phyloP scores from a whole-genome alignment of 2,888 invertebrate species.

The Drosophila aldrichi region DNA sequence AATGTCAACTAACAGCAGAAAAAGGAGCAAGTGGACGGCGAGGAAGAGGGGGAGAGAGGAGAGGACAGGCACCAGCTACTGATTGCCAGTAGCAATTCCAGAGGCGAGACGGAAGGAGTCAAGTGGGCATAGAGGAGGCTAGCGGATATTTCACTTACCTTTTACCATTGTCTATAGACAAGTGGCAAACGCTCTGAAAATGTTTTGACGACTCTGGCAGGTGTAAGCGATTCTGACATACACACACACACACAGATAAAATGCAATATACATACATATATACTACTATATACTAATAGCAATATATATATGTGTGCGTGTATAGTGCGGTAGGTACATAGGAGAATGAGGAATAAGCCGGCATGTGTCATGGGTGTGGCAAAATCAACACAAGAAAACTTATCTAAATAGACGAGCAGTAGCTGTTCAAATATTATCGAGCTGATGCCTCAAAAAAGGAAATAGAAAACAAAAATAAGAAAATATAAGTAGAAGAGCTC shows the following conservation, averaged over 20 bases:
- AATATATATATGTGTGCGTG: neutral
- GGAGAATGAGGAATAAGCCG: conserved; percentile 34
- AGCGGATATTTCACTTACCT: conserved; percentile 69
- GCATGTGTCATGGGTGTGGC: conserved; percentile 41
- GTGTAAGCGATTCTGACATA: conserved; percentile 55
- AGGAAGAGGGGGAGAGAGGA: conserved; percentile 10
- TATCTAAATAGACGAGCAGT: conserved; percentile 44
- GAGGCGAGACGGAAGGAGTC: neutral
- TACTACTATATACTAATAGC: neutral
- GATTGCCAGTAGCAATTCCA: conserved; percentile 53
- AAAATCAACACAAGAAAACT: conserved; percentile 48
- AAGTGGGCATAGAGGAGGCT: conserved; percentile 11
- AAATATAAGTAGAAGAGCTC: neutral
- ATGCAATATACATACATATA: conserved; percentile 2
- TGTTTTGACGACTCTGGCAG: conserved; percentile 63
- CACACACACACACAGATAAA: conserved; percentile 16
- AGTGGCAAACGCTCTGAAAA: conserved; percentile 66
- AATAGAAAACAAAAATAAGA: conserved; percentile 6
- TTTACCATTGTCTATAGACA: conserved; percentile 53
- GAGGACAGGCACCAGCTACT: conserved; percentile 48
- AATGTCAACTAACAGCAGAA: conserved; percentile 68
- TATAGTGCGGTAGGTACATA: neutral
- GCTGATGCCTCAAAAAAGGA: conserved; percentile 9
- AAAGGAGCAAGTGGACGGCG: conserved; percentile 48
- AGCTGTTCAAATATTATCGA: conserved; percentile 50